These are phyloP conservation scores for Eubasilissa regina DNA, from an alignment of 1,140 invertebrate species.

Conservation along the genomic window DNA sequence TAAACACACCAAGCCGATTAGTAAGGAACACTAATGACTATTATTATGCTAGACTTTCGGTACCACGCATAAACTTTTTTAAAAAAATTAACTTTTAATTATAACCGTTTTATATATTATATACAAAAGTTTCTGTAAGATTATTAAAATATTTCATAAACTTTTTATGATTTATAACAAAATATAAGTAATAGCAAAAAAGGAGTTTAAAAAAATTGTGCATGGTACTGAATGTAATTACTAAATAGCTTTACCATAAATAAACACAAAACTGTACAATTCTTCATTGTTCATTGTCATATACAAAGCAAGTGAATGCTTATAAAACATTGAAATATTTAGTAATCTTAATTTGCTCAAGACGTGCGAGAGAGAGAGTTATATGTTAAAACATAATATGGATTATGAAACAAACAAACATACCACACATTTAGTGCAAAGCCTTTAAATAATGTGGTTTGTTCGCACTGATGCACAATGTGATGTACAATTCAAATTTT, in stretches of 20 bases:
- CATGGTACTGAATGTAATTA: conserved; percentile 2
- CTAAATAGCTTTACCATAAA: conserved; percentile 28
- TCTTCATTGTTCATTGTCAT: conserved; percentile 41
- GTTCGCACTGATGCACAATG: conserved; percentile 56
- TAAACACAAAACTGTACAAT: conserved; percentile 57
- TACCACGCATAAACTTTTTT: conserved; percentile 4
- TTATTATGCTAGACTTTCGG: conserved; percentile 21
- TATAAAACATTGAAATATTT: conserved; percentile 52
- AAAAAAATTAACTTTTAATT: conserved; percentile 11
- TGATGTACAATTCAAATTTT: conserved; percentile 37
- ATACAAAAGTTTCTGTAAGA: background rate
- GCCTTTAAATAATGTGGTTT: conserved; percentile 54
- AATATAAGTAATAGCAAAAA: background rate
- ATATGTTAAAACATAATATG: conserved; percentile 52
- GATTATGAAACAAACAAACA: conserved; percentile 59
- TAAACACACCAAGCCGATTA: conserved; percentile 70
- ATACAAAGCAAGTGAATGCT: conserved; percentile 56
- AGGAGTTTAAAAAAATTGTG: background rate
- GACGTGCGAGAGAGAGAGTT: conserved; percentile 50
- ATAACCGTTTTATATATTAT: background rate
- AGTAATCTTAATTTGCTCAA: conserved; percentile 51
- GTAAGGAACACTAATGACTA: conserved; percentile 51
- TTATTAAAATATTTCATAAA: background rate
- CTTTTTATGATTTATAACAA: background rate
- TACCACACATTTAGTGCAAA: conserved; percentile 60